Conservation (phyloP, 2,888 invertebrate species). For the Carpatolechia fugitivella region DNA sequence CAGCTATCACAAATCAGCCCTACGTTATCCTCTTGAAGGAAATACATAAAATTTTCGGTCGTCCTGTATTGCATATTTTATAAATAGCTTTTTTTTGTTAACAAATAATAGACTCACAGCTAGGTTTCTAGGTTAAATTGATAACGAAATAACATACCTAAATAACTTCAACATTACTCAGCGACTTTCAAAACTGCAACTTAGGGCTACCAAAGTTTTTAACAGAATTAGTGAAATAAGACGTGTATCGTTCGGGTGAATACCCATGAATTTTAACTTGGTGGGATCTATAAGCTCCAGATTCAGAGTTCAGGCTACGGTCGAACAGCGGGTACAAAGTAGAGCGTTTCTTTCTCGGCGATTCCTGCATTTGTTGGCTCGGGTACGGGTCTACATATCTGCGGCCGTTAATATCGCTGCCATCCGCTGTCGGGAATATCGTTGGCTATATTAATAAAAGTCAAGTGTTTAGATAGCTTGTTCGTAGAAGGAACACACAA, state of each 20-base stretch:
- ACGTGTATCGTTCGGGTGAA: constrained; percentile 65
- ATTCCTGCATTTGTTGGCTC: constrained; percentile 67
- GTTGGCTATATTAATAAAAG: constrained; percentile 67
- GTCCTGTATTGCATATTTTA: too few species aligned
- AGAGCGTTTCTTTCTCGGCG: constrained; percentile 67
- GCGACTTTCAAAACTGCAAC: not conserved
- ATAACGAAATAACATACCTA: not conserved
- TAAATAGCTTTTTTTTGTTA: too few species aligned
- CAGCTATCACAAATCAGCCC: too few species aligned
- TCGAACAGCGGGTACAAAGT: constrained; percentile 54
- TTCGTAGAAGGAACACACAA: not conserved
- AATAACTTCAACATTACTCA: not conserved
- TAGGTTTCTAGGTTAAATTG: too few species aligned
- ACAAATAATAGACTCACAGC: not conserved
- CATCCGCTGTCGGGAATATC: constrained; percentile 74
- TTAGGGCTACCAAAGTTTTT: constrained; percentile 35
- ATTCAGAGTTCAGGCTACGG: constrained; percentile 39
- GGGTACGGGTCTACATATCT: constrained; percentile 72
- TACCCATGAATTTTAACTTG: constrained; percentile 58
- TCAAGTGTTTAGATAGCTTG: constrained; percentile 32
- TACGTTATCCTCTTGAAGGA: too few species aligned
- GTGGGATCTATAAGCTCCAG: constrained; percentile 40
- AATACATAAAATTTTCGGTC: too few species aligned
- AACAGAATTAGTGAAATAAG: constrained; percentile 55
- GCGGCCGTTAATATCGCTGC: constrained; percentile 66